Base-by-base conservation (phyloP, 2,888 invertebrate species). In the Clanis bilineata region DNA sequence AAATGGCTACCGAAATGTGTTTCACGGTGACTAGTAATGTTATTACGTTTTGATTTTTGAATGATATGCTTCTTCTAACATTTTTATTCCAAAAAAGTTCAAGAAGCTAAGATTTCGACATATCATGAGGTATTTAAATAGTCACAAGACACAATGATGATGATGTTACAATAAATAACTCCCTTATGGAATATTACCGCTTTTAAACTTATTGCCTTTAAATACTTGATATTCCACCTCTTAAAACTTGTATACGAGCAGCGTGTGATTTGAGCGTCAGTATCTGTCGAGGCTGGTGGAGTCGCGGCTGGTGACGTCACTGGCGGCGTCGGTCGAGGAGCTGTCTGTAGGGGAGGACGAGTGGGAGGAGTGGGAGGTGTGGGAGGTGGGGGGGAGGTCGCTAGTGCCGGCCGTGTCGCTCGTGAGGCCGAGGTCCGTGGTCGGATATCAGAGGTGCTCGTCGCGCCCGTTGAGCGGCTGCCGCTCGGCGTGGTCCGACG, bases 401-500 rank as follows among this genome's bases (percentile, higher is more conserved):
- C 71, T 71, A 38, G 82, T 74, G 64, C 67, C 78, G 60, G 83
- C 41, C 7, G 41, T 79, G 76, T 85, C 86, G 66, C 77, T 77
- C 62, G 82, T 75, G 70, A 77, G 74, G 69, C 82, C 84, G 64
- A 80, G 71, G 56, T 83, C 83, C 41, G 83, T 77, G 71, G 80
- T 77, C 73, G 85, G 85, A 82, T 87, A 93, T 94, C 94, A 95
- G 79, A 95, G 94, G 73, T 95, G 95, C 83, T 96, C 96, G 87
- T 96, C 96, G 64, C 96, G 96, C 23, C 97, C 94, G 85, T 96
- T 96, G 68, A 97, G 88, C 1, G 97, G 97, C 80, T 97, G 96
- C 57, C 97, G 94, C 92, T 97, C 97, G 45, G 96, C 95, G 72
- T 96, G 95, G 81, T 95, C 95, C 0, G 95, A 93, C 55, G 97